Evolutionary conservation across 2,888 invertebrate genomes (phyloP).

Genomic region (Phytoseiulus persimilis): DNA sequence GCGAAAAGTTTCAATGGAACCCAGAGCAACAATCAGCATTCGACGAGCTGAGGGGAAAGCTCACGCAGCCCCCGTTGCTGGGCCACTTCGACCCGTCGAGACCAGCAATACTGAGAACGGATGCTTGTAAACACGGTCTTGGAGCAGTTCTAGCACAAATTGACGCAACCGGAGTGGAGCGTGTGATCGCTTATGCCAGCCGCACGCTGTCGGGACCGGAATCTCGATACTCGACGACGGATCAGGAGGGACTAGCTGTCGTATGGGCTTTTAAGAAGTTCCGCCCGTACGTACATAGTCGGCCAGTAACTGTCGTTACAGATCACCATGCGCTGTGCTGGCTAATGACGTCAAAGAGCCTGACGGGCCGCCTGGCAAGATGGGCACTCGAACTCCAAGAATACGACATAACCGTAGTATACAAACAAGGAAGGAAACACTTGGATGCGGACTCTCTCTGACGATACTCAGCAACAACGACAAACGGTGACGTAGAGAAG

Average conservation of each 20-base stretch:
- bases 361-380: slow-evolving; percentile 51
- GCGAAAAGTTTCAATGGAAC: slow-evolving; percentile 40
- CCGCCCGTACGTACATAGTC: slow-evolving; percentile 50
- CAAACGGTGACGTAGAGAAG: too few relatives aligned
- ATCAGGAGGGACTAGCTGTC: slow-evolving; percentile 50
- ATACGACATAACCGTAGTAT: slow-evolving; percentile 49
- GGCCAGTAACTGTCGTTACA: slow-evolving; percentile 48
- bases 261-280: slow-evolving; percentile 51
- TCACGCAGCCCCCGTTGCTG: neutral
- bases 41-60: slow-evolving; percentile 37
- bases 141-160: slow-evolving; percentile 46
- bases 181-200: slow-evolving; percentile 45
- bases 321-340: slow-evolving; percentile 54
- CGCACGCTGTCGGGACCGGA: slow-evolving; percentile 48
- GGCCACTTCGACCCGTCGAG: slow-evolving; percentile 45
- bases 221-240: slow-evolving; percentile 51
- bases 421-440: slow-evolving; percentile 50
- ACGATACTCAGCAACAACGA: slow-evolving; percentile 46
- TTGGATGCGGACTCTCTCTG: slow-evolving; percentile 50
- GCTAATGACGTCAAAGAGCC: slow-evolving; percentile 50
- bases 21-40: slow-evolving; percentile 34
- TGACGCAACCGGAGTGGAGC: slow-evolving; percentile 41
- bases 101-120: slow-evolving; percentile 45
- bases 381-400: slow-evolving; percentile 52
- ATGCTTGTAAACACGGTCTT: slow-evolving; percentile 45